Evolutionary conservation across 2,113 vertebrate species (phyloP).

Genomic region (Hyaena hyaena): DNA sequence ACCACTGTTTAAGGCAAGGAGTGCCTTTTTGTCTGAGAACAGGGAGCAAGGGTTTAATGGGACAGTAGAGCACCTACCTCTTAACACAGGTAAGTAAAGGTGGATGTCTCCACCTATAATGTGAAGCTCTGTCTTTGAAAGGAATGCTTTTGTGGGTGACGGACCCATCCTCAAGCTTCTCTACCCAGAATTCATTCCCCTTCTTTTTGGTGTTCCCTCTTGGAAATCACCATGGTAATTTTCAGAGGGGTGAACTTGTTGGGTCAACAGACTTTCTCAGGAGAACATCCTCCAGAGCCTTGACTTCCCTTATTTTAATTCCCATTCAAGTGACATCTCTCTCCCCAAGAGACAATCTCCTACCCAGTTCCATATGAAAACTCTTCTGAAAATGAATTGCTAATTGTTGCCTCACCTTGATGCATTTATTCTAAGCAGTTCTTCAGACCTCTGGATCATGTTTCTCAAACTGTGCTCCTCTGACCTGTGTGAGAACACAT

Average conservation of each 20-base stretch:
- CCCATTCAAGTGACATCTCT: constrained; percentile 52
- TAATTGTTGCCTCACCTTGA: constrained; percentile 9
- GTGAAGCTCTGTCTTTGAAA: neutral
- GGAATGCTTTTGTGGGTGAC: neutral
- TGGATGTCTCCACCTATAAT: neutral
- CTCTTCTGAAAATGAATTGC: constrained; percentile 48
- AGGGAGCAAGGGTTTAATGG: neutral
- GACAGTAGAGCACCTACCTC: neutral
- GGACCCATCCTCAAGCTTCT: neutral
- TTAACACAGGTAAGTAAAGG: neutral
- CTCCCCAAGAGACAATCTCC: constrained; percentile 54
- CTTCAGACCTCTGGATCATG: neutral
- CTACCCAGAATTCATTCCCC: neutral
- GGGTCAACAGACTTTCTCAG: constrained; percentile 1
- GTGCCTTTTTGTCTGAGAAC: constrained; percentile 53
- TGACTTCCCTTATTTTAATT: constrained; percentile 49
- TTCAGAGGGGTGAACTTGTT: constrained; percentile 39
- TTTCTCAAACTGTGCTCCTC: neutral
- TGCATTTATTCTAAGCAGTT: constrained; percentile 21
- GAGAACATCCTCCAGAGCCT: constrained; percentile 30
- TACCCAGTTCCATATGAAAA: constrained; percentile 43
- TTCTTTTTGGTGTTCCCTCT: constrained; percentile 39
- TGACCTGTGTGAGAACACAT: neutral
- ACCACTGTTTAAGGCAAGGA: neutral
- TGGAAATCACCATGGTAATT: constrained; percentile 28